phyloP scores from a whole-genome alignment of 30 jellyfish, hydroid and myxozoan species.

The Aurelia sp. region DNA sequence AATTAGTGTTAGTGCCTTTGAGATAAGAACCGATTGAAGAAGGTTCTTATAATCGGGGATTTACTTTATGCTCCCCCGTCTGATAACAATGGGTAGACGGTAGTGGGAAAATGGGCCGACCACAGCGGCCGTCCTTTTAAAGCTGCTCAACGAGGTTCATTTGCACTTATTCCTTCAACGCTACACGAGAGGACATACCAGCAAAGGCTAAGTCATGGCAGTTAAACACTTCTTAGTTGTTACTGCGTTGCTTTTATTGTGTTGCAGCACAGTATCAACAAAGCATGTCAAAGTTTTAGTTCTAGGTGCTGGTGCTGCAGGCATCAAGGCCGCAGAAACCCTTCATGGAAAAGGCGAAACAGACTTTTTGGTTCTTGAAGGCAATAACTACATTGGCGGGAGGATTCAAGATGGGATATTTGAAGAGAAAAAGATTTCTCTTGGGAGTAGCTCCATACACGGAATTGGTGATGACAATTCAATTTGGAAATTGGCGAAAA shows the following conservation, averaged over 20 bases:
- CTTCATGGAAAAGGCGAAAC: slow-evolving; percentile 42
- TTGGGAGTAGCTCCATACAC: slow-evolving; percentile 73
- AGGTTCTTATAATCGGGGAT: no score
- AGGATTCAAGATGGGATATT: slow-evolving; percentile 47
- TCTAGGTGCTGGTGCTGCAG: slow-evolving; percentile 84
- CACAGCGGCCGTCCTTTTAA: no score
- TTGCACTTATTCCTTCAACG: no score
- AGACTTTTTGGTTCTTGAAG: slow-evolving; percentile 74
- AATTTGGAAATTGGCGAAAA: slow-evolving; percentile 55
- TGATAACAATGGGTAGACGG: no score
- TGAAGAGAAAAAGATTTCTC: slow-evolving; percentile 32
- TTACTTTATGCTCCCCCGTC: no score
- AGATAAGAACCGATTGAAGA: no score
- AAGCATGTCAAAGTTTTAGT: slow-evolving; percentile 55
- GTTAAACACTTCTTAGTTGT: no score
- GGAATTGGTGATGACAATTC: slow-evolving; percentile 40
- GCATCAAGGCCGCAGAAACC: slow-evolving; percentile 74
- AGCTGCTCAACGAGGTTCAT: no score
- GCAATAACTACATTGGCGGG: slow-evolving; percentile 67
- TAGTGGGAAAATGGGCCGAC: no score
- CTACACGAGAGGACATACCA: no score
- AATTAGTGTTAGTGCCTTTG: no score
- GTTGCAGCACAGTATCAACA: slow-evolving; percentile 10
- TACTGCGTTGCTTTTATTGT: not conserved
- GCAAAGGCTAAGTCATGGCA: no score